Base-by-base conservation (phyloP, 2,888 invertebrate genomes). In the Nyleta sp. region DNA sequence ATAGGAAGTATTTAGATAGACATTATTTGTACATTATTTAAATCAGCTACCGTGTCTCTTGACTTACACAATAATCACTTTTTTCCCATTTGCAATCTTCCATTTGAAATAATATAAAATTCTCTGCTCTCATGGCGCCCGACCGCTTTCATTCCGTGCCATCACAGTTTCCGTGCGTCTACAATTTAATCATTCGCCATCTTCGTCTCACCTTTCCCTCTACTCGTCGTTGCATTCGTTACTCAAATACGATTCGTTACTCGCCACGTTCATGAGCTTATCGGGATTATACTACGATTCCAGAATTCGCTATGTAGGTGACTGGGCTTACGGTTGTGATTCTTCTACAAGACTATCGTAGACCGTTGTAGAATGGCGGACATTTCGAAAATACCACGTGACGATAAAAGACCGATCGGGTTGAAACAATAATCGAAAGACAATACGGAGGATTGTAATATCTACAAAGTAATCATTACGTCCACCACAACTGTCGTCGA, bases 261-360 rank as follows among this genome's bases (percentile, higher is more conserved):
- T 22, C 11, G 20, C 50, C 50, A 38, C 62, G 48, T 40, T 28
- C 42, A 40, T 11, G 11, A 62, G 48, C 38, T 62, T 62, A 62
- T 50, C 48, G 48, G 22, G 50, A 48, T 62, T 62, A 62, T 38
- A 33, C 18, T 50, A 24, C 13, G 50, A 62, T 62, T 50, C 15
- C 28, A 18, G 15, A 62, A 50, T 62, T 62, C 57, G n/a, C 42
- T 42, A 17, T 57, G 35, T 38, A 24, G 31, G 33, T 38, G 48
- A 48, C 10, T 62, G 38, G 17, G 24, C 15, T 50, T 50, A 60
- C 11, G 35, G 24, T 22, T 57, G 57, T 28, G 31, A 52, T 57
- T 57, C 15, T 28, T 42, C 22, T 40, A 3, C 40, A 40, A 20
- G 35, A n/a, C 20, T 40, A 22, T 40, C 13, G 20, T 17, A 15